Conservation (phyloP, 2,113 vertebrate species). For the Empidonax traillii region DNA sequence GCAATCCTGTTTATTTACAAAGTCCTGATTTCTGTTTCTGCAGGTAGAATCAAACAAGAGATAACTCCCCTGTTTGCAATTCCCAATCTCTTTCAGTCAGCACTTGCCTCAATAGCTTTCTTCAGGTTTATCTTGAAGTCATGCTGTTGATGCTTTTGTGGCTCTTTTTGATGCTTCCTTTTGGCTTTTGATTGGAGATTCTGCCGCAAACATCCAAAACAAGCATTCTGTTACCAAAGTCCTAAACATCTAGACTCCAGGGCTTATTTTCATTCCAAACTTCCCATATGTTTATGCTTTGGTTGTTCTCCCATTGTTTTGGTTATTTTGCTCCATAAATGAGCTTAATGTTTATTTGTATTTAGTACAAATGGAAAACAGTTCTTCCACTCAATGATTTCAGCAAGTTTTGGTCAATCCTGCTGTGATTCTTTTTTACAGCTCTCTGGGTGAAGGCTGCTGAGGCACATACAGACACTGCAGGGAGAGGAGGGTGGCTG, state of each 20-base stretch:
- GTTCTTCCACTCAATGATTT: conserved; percentile 12
- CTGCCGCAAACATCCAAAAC: conserved; percentile 47
- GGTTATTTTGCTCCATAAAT: conserved; percentile 45
- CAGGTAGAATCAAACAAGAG: conserved; percentile 10
- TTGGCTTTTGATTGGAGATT: conserved; percentile 48
- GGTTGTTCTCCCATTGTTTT: conserved; percentile 54
- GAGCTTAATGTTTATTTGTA: conserved; percentile 50
- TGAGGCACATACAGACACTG: background rate
- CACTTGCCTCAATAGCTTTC: background rate
- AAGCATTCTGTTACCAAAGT: conserved; percentile 48
- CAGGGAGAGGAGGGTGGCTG: background rate
- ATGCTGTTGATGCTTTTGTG: conserved; percentile 46
- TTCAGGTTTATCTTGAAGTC: conserved; percentile 37
- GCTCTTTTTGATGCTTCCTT: conserved; percentile 54
- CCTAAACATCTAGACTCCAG: conserved; percentile 47
- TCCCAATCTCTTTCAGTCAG: conserved; percentile 13
- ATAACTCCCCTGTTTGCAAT: conserved; percentile 25
- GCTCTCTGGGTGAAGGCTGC: background rate
- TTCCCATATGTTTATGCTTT: conserved; percentile 63
- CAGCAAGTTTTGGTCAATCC: background rate
- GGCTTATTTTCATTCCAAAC: conserved; percentile 65
- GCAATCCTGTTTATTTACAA: conserved; percentile 60
- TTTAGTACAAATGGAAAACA: conserved; percentile 19
- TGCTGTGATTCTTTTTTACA: background rate
- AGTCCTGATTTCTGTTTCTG: conserved; percentile 45